Evolutionary conservation across 2,888 invertebrate genomes (phyloP).

Genomic region (Macrophya alboannulata): DNA sequence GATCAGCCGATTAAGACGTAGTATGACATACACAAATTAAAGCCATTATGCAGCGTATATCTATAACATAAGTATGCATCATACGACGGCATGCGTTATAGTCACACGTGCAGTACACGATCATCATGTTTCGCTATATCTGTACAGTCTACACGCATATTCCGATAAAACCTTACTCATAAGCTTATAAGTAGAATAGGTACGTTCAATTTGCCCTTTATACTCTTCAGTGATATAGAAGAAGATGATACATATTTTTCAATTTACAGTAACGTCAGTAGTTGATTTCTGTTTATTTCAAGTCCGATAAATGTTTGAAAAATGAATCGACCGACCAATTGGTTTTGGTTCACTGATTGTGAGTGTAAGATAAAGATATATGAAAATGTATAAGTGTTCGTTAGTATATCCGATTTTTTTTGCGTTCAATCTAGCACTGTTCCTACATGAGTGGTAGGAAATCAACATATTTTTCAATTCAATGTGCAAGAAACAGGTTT

Average conservation of each 20-base stretch:
- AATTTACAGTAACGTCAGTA: background rate
- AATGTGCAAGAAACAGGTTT: background rate
- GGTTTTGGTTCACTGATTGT: background rate
- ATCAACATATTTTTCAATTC: background rate
- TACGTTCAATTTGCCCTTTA: background rate
- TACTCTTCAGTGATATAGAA: background rate
- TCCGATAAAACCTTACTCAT: background rate
- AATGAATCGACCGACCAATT: background rate
- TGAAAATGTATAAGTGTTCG: background rate
- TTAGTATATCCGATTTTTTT: background rate
- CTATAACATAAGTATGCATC: background rate
- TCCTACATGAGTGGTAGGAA: background rate
- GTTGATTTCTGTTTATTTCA: background rate
- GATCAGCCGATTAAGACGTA: background rate
- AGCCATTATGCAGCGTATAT: background rate
- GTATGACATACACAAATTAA: background rate
- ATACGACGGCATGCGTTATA: background rate
- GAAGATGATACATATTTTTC: background rate
- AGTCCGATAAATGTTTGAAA: background rate
- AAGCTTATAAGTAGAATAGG: background rate
- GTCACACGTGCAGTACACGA: background rate
- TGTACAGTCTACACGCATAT: background rate
- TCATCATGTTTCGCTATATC: background rate
- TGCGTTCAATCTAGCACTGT: background rate
- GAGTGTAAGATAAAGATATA: background rate